These are phyloP conservation scores for Ectropis crepuscularia DNA, from an alignment of 2,888 invertebrate species.

Conservation along the genomic window DNA sequence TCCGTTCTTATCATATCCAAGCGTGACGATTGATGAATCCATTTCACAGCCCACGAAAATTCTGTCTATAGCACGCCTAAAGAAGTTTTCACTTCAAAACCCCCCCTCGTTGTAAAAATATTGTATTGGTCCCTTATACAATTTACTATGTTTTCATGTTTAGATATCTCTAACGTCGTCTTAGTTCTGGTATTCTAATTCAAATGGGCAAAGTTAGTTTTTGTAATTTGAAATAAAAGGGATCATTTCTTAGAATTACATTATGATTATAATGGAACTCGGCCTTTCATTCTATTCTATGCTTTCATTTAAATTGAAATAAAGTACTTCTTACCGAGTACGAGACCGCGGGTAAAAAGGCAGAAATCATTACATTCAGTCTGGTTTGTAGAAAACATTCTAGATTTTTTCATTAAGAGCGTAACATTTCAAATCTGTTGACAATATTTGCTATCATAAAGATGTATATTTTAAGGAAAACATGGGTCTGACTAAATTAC, in stretches of 20 bases:
- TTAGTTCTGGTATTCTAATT: too few relatives aligned
- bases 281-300: too few relatives aligned
- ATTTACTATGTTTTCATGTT: too few relatives aligned
- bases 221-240: not conserved
- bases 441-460: not conserved
- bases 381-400: constrained; percentile 40
- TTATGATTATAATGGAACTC: constrained; percentile 19
- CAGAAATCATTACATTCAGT: constrained; percentile 41
- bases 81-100: too few relatives aligned
- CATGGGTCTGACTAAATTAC: not conserved
- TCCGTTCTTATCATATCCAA: too few relatives aligned
- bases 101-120: too few relatives aligned
- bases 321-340: constrained; percentile 41
- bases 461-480: not conserved
- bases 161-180: too few relatives aligned
- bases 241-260: constrained; percentile 7
- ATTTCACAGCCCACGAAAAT: too few relatives aligned
- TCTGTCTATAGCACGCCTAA: too few relatives aligned
- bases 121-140: too few relatives aligned
- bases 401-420: too few relatives aligned
- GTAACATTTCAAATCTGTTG: not conserved
- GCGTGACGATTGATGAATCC: too few relatives aligned
- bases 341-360: constrained; percentile 43
- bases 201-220: not conserved
- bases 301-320: constrained; percentile 48